Evolutionary conservation across 2,888 invertebrate genomes (phyloP).

Genomic region (Eilema caniola): DNA sequence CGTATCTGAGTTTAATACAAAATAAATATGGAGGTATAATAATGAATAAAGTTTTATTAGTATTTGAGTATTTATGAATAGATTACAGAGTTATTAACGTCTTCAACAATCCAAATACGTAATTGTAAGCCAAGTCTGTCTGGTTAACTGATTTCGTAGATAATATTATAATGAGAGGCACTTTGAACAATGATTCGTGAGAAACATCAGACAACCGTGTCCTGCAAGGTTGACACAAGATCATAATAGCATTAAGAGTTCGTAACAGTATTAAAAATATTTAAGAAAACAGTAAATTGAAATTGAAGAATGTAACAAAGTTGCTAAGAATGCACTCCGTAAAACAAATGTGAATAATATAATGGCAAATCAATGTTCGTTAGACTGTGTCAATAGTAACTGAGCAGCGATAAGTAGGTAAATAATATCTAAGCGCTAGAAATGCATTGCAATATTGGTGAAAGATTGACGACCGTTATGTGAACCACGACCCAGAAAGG

Average conservation of each 20-base stretch:
- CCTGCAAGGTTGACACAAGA: slow-evolving; percentile 6
- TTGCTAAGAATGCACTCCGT: not conserved
- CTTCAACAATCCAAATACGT: slow-evolving; percentile 32
- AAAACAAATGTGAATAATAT: not conserved
- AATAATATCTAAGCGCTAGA: slow-evolving; percentile 40
- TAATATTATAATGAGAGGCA: slow-evolving; percentile 36
- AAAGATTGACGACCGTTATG: slow-evolving; percentile 57
- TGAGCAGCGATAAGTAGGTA: not conserved
- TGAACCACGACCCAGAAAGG: slow-evolving; percentile 65
- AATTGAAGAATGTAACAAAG: not conserved
- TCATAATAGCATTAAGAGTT: not conserved
- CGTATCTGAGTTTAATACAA: not conserved
- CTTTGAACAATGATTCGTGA: slow-evolving; percentile 45
- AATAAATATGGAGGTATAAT: not conserved
- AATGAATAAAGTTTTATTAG: slow-evolving; percentile 3
- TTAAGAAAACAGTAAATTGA: not conserved
- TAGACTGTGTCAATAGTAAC: not conserved
- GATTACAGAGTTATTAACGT: not conserved
- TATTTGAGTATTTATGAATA: not conserved
- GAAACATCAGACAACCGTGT: slow-evolving; percentile 28
- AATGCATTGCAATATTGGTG: slow-evolving; percentile 44
- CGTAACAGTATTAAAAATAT: not conserved
- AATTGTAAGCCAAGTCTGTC: slow-evolving; percentile 20
- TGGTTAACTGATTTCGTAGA: slow-evolving; percentile 34
- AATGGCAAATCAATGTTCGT: not conserved